A percentile compares a stretch with the other conserved stretches of the same genome.
Conservation (phyloP, 2,888 invertebrate genomes). For the Lumbricus terrestris region DNA sequence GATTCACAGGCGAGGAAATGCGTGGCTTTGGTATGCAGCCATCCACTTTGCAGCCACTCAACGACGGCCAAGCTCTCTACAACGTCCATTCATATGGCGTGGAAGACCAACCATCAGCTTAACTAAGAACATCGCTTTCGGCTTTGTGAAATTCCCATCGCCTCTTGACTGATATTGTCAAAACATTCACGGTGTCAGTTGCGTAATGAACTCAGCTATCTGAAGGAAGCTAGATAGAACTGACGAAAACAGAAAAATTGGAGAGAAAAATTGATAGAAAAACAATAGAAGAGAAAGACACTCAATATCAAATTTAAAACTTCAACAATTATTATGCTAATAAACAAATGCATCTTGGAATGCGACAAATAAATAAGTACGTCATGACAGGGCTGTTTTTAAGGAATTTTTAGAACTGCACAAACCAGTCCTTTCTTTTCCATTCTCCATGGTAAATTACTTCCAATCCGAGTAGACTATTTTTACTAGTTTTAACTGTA, state of each 20-base stretch:
- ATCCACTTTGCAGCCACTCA: not conserved
- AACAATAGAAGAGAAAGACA: not conserved
- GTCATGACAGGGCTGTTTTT: too few species aligned
- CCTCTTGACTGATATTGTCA: not conserved
- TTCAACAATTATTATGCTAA: too few species aligned
- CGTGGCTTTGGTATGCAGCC: not conserved
- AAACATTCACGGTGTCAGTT: not conserved
- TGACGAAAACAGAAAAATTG: not conserved
- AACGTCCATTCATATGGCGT: not conserved
- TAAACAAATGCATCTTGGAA: too few species aligned
- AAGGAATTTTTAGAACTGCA: too few species aligned
- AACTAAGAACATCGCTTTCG: not conserved
- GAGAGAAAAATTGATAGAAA: not conserved
- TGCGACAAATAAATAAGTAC: too few species aligned
- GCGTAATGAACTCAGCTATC: too few species aligned
- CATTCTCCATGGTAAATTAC: too few species aligned
- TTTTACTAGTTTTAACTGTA: too few species aligned
- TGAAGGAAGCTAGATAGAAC: not conserved
- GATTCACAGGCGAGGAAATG: not conserved
- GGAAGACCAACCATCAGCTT: not conserved
- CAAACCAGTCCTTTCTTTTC: too few species aligned
- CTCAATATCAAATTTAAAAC: too few species aligned
- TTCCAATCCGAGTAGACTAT: too few species aligned
- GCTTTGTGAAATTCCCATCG: not conserved
- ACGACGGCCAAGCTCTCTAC: not conserved